A percentile compares a stretch with the other conserved stretches of the same genome.
Evolutionary conservation across 2,888 invertebrate genomes (phyloP).

Genomic region (Emmelina monodactyla): DNA sequence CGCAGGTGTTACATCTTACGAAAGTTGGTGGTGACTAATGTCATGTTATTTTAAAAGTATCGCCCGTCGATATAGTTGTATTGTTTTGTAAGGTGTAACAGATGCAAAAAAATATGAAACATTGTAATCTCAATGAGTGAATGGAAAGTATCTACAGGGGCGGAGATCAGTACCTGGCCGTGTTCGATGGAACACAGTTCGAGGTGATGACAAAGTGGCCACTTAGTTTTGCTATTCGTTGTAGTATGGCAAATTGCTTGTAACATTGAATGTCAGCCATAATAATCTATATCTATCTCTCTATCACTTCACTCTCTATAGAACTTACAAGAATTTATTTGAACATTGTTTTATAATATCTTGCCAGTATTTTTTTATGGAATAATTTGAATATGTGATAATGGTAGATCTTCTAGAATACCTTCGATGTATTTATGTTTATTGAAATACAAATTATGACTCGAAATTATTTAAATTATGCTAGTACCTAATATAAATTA

Average conservation of each 20-base stretch:
- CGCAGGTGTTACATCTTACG: conserved; percentile 1
- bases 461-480: conserved; percentile 30
- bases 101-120: conserved; percentile 20
- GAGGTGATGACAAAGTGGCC: conserved; percentile 35
- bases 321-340: conserved; percentile 38
- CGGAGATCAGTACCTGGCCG: conserved; percentile 40
- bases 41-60: background rate
- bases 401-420: conserved; percentile 50
- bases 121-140: conserved; percentile 61
- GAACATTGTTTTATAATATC: conserved; percentile 45
- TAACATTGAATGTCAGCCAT: conserved; percentile 34
- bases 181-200: conserved; percentile 49
- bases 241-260: conserved; percentile 54
- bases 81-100: background rate
- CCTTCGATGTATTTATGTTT: conserved; percentile 1
- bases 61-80: conserved; percentile 5
- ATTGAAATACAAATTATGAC: conserved; percentile 20
- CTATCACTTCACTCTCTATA: conserved; percentile 58
- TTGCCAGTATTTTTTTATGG: conserved; percentile 50
- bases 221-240: conserved; percentile 57
- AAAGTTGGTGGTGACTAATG: background rate
- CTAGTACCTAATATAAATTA: conserved; percentile 25
- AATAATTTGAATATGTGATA: conserved; percentile 55
- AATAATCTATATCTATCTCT: conserved; percentile 34
- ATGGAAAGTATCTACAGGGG: conserved; percentile 32